Evolutionary conservation across 1,140 invertebrate species (phyloP).

Genomic region (Tetramorium alpestre): DNA sequence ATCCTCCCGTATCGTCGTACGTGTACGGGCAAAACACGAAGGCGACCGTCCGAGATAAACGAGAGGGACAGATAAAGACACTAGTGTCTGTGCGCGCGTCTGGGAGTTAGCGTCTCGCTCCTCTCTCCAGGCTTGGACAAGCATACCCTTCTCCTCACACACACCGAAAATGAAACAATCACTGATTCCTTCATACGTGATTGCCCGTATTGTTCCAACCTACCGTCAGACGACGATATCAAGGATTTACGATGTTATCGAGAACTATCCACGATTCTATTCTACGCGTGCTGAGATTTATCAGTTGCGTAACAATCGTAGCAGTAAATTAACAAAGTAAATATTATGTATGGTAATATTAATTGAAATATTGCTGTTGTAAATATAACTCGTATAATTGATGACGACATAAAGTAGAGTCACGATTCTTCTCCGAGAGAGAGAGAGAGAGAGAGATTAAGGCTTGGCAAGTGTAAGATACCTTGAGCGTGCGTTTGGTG

Average conservation of each 20-base stretch:
- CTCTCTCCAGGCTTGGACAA: conserved; percentile 35
- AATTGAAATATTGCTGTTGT: neutral
- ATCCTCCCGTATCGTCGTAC: conserved; percentile 14
- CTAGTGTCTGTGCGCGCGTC: conserved; percentile 40
- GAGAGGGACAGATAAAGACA: conserved; percentile 28
- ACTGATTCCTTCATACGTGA: conserved; percentile 83
- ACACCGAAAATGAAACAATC: conserved; percentile 81
- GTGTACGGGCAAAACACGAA: conserved; percentile 57
- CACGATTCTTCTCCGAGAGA: neutral
- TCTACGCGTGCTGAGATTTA: conserved; percentile 24
- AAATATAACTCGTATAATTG: neutral
- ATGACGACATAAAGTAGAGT: neutral
- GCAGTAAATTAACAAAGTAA: conserved; percentile 7
- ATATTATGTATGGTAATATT: conserved; percentile 9
- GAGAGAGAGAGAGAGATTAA: neutral
- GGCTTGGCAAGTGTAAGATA: neutral
- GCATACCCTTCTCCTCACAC: conserved; percentile 55
- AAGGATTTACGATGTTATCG: conserved; percentile 60
- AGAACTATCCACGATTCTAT: conserved; percentile 38
- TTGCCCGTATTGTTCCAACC: conserved; percentile 82
- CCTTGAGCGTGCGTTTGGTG: neutral
- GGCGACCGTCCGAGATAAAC: conserved; percentile 36
- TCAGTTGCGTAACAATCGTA: neutral
- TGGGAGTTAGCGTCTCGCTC: conserved; percentile 12
- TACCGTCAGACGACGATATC: conserved; percentile 68